Base-by-base conservation (phyloP, 2,888 invertebrate species). In the Masnerella sp. region DNA sequence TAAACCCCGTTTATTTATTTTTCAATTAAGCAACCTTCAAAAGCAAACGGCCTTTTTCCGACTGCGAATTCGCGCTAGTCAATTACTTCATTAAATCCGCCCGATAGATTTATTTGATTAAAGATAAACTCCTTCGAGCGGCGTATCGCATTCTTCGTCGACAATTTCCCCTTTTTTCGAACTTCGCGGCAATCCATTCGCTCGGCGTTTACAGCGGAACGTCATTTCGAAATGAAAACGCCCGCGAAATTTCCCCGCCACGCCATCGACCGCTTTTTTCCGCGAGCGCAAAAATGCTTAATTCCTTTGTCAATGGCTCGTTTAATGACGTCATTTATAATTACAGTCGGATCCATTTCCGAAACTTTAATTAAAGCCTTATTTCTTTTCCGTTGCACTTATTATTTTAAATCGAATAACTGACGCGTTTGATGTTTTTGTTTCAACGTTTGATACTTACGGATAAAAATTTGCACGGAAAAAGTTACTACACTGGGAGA, bases 21-120 rank as follows among this genome's bases (percentile, higher is more conserved):
- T 25, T 40, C 40, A 49, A 59, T 51, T 51, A 59, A 58, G 43
- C 43, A 43, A 51, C 51, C 28, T 14, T 58, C 68, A 51, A 51
- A 68, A 34, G 42, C 42, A 12, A 47, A 42, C 12, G 8, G 32
- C 45, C 12, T 58, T 34, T 28, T 54, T 54, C 28, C 38, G 28
- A 40, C 32, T n/a, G n/a, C n/a, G n/a, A n/a, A n/a, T 51, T 58
- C 62, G 47, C 38, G 8, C 43, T 59, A 45, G 38, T 71, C 64
- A 71, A 71, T 71, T 65, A 71, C 59, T 71, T 71, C 71, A 52
- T 71, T 71, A 71, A 71, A 65, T 38, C 40, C 36, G 52, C 71
- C 28, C 58, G 45, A 71, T 71, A 59, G 65, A 71, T 71, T 71
- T 52, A 65, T 71, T 71, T 51, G 71, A 71, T 71, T 71, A 64